These are phyloP conservation scores for Ctenoplectra terminalis DNA, from an alignment of 1,140 invertebrate genomes.

Conservation along the genomic window DNA sequence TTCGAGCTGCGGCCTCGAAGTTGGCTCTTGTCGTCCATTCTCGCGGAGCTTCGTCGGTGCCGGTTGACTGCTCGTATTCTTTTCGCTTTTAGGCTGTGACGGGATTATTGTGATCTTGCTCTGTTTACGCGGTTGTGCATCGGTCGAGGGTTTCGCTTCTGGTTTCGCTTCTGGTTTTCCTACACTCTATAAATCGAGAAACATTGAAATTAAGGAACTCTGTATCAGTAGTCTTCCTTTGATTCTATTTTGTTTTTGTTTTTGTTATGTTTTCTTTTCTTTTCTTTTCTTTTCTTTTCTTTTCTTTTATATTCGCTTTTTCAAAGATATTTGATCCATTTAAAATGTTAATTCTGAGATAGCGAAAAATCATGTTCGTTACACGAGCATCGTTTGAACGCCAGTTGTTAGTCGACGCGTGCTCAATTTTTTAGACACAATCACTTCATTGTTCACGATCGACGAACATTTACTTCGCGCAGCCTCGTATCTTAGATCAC, in stretches of 20 bases:
- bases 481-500: not conserved
- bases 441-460: slow-evolving; percentile 6
- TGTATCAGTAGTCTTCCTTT: not conserved
- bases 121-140: slow-evolving; percentile 73
- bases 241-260: no score
- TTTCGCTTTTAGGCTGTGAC: slow-evolving; percentile 76
- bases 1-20: slow-evolving; percentile 79
- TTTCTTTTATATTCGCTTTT: not conserved
- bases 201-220: not conserved
- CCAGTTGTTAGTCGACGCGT: not conserved
- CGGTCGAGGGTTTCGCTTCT: slow-evolving; percentile 67
- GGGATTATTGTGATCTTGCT: slow-evolving; percentile 83
- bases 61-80: slow-evolving; percentile 71
- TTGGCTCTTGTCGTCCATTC: slow-evolving; percentile 80
- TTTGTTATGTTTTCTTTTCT: no score
- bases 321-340: not conserved
- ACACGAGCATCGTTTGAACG: not conserved
- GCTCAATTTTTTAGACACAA: not conserved
- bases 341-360: not conserved
- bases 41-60: slow-evolving; percentile 73
- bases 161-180: slow-evolving; percentile 79
- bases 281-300: not conserved
- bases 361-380: not conserved
- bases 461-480: not conserved
- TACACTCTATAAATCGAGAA: slow-evolving; percentile 71